Evolutionary conservation across 2,797 vertebrate genomes (phyloP).

Genomic region (Enteromius trimaculatus): DNA sequence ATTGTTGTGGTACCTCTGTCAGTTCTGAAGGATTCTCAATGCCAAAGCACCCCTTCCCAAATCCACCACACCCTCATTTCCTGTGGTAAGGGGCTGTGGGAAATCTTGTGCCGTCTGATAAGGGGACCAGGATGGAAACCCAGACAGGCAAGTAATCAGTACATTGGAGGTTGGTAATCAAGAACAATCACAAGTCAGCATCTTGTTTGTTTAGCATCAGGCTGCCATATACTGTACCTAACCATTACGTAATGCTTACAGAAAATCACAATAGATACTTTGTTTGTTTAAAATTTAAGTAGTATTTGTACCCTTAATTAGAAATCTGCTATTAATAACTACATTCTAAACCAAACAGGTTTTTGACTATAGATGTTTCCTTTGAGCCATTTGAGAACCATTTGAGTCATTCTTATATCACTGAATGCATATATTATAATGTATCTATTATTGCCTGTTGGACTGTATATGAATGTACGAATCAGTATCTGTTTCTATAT

Average conservation of each 20-base stretch:
- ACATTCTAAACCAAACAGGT: background rate
- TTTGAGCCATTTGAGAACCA: background rate
- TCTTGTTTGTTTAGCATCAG: conserved; percentile 67
- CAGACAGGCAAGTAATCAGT: conserved; percentile 71
- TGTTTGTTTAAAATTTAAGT: background rate
- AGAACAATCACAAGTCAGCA: conserved; percentile 73
- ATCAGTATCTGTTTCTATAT: background rate
- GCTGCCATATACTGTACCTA: conserved; percentile 54
- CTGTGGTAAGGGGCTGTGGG: conserved; percentile 66
- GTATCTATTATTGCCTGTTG: background rate
- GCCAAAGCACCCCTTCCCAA: conserved; percentile 1
- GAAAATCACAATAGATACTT: background rate
- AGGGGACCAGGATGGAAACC: conserved; percentile 71
- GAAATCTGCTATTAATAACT: background rate
- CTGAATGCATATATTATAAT: background rate
- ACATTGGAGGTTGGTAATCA: conserved; percentile 72
- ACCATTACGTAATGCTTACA: background rate
- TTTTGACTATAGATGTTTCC: background rate
- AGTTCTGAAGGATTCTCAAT: conserved; percentile 22
- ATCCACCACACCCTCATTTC: conserved; percentile 69
- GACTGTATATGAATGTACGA: background rate
- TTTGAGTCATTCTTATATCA: background rate
- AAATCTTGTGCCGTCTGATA: conserved; percentile 77
- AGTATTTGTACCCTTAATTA: background rate
- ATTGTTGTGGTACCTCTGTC: conserved; percentile 10